A percentile compares a stretch with the other conserved stretches of the same genome.
These are phyloP conservation scores for Holothuria leucospilota DNA, from an alignment of 53 echinoderm and acorn worm species.

Conservation along the genomic window DNA sequence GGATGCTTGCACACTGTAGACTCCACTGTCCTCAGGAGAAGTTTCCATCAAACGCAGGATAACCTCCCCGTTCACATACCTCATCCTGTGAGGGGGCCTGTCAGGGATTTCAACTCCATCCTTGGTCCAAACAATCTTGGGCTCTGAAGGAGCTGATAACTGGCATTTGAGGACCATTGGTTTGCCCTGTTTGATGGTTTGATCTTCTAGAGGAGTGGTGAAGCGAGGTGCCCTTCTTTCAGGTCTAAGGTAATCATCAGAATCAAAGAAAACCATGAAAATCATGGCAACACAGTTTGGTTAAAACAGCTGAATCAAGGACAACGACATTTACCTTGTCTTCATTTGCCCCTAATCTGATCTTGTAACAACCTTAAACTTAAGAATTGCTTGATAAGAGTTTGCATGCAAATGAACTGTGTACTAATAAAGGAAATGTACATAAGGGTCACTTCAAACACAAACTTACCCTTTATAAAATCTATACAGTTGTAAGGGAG, in stretches of 20 bases:
- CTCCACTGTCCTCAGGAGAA: constrained; percentile 18
- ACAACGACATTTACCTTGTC: no score
- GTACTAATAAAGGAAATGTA: no score
- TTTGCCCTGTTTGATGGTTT: constrained; percentile 49
- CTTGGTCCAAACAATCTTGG: constrained; percentile 32
- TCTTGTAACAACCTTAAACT: no score
- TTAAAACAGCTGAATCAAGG: no score
- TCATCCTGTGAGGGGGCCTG: constrained; percentile 38
- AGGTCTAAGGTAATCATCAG: not conserved
- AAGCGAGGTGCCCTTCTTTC: constrained; percentile 38
- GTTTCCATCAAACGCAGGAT: constrained; percentile 53
- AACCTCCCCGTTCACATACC: constrained; percentile 47
- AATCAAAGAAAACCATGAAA: no score
- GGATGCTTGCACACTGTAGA: constrained; percentile 11
- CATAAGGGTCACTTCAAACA: no score
- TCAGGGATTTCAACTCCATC: constrained; percentile 25
- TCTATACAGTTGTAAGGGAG: no score
- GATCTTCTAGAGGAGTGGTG: constrained; percentile 23
- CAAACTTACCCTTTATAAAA: no score
- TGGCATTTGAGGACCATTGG: constrained; percentile 46
- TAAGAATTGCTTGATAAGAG: no score
- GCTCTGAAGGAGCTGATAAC: constrained; percentile 27
- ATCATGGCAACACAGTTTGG: no score
- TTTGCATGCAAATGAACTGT: no score
- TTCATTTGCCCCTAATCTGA: no score